Percentiles rank a stretch among this genome's conserved stretches.
phyloP scores from a whole-genome alignment of 1,140 invertebrate genomes.

The Anoplolepis gracilipes region DNA sequence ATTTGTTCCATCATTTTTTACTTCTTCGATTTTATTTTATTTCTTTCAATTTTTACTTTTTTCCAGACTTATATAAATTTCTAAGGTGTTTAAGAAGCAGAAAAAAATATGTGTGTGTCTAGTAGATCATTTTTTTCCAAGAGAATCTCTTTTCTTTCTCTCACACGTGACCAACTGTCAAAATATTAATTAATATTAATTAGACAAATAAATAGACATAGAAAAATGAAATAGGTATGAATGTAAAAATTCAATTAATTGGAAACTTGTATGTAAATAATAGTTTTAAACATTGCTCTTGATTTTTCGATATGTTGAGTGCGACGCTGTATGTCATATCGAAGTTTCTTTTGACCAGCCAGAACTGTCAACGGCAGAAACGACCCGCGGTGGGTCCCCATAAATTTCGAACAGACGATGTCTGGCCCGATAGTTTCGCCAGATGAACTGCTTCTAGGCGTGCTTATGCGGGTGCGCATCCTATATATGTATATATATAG shows the following conservation, averaged over 20 bases:
- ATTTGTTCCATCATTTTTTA: background rate
- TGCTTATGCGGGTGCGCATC: constrained; percentile 22
- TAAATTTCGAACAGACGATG: constrained; percentile 43
- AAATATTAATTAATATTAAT: too few relatives aligned
- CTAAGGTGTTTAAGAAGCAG: background rate
- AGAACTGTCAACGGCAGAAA: constrained; percentile 30
- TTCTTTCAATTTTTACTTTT: background rate
- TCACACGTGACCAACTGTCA: too few relatives aligned
- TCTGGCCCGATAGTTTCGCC: constrained; percentile 27
- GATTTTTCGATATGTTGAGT: background rate
- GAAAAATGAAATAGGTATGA: background rate
- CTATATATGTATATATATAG: constrained; percentile 5
- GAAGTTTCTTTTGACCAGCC: background rate
- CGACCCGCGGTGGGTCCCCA: background rate
- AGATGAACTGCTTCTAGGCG: constrained; percentile 36
- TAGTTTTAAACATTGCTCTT: too few relatives aligned
- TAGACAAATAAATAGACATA: too few relatives aligned
- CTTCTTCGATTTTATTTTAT: too few relatives aligned
- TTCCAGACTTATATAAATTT: background rate
- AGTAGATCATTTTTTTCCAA: background rate
- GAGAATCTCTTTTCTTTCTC: too few relatives aligned
- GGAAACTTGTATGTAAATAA: too few relatives aligned
- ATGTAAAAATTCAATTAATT: background rate
- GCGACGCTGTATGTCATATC: background rate
- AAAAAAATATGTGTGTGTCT: background rate